These are phyloP conservation scores for Chloroceryle amazona DNA, from an alignment of 2,797 vertebrate species.

Conservation along the genomic window DNA sequence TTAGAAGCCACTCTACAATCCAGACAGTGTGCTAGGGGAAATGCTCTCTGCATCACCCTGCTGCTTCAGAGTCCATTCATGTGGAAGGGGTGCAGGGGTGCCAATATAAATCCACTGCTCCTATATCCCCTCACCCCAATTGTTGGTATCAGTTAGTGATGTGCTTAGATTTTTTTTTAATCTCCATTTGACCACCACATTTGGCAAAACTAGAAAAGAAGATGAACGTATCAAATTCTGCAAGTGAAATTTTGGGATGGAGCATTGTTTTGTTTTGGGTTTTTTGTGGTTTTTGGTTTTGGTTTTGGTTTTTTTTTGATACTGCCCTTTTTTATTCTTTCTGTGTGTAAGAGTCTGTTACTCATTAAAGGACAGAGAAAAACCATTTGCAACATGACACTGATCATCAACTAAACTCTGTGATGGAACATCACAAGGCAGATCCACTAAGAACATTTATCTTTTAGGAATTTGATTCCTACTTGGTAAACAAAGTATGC, in stretches of 20 bases:
- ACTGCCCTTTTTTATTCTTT: background rate
- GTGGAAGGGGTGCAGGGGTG: background rate
- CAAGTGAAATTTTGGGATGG: background rate
- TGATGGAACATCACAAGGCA: background rate
- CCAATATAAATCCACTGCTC: background rate
- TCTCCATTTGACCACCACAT: background rate
- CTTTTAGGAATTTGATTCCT: background rate
- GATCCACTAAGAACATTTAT: background rate
- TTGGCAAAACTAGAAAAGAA: background rate
- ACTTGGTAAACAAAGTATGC: fast-evolving
- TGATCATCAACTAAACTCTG: background rate
- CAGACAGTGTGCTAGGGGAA: background rate
- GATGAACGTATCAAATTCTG: background rate
- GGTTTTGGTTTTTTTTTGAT: background rate
- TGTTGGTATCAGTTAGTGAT: background rate
- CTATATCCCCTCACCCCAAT: background rate
- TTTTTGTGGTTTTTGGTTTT: no score
- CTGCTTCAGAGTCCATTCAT: background rate
- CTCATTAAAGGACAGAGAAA: background rate
- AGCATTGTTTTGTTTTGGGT: background rate
- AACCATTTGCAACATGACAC: background rate
- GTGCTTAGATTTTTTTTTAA: background rate
- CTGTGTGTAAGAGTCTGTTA: background rate
- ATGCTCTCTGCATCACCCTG: background rate
- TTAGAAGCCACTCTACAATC: background rate